Evolutionary conservation across 2,888 invertebrate genomes (phyloP).

Genomic region (Amphiduros pacificus): DNA sequence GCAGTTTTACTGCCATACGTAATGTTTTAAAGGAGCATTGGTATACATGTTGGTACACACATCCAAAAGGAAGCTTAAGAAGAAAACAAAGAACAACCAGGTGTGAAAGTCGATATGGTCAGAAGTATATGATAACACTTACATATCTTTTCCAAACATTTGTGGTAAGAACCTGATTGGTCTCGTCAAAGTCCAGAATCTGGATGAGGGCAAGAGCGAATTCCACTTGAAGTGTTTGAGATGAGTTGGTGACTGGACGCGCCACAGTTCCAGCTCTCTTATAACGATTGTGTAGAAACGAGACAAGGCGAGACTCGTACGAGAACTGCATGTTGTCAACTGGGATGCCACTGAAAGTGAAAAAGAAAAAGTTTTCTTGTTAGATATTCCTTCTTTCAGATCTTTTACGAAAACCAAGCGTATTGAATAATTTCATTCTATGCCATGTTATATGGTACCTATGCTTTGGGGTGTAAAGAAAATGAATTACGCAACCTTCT

Average conservation of each 20-base stretch:
- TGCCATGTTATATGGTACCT: no score
- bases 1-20: no score
- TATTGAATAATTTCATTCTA: no score
- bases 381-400: no score
- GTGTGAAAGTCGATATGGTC: no score
- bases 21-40: no score
- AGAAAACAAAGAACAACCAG: no score
- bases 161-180: conserved; percentile 29
- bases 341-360: neutral
- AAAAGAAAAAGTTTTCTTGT: neutral
- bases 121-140: conserved; percentile 12
- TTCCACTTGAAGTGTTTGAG: conserved; percentile 21
- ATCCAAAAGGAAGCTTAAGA: no score
- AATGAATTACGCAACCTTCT: no score
- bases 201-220: conserved; percentile 30
- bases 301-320: conserved; percentile 51
- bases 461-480: no score
- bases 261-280: conserved; percentile 20
- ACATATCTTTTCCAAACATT: conserved; percentile 33
- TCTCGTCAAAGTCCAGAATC: conserved; percentile 32
- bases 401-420: no score
- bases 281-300: conserved; percentile 37
- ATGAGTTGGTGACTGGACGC: conserved; percentile 24
- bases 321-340: conserved; percentile 48
- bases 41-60: no score